Conservation (phyloP, 2,888 invertebrate species). For the Melinaea menophilus region DNA sequence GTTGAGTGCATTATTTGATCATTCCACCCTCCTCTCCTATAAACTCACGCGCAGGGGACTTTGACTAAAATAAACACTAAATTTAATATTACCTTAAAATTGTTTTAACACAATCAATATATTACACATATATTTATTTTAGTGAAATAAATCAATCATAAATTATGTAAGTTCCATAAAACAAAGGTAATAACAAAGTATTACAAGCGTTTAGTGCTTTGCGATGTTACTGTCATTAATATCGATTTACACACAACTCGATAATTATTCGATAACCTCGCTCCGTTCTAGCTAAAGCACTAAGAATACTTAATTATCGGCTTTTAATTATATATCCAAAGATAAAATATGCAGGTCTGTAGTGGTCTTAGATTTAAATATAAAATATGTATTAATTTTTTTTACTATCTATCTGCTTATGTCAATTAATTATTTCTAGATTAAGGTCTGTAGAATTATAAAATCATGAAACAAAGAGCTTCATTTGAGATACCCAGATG, state of each 20-base stretch:
- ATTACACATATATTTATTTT: not conserved
- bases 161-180: not conserved
- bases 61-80: not conserved
- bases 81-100: not conserved
- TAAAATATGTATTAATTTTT: not conserved
- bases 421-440: not conserved
- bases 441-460: not conserved
- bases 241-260: conserved; percentile 17
- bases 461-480: not conserved
- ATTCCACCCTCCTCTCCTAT: conserved; percentile 26
- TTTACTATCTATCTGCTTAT: not conserved
- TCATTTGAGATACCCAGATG: not conserved
- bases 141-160: too few relatives aligned
- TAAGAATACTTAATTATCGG: conserved; percentile 28
- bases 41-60: conserved; percentile 9
- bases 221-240: conserved; percentile 23
- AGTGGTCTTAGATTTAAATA: not conserved
- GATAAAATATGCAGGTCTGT: not conserved
- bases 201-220: conserved; percentile 9
- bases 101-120: not conserved
- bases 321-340: conserved; percentile 2
- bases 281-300: conserved; percentile 20
- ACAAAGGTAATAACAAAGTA: conserved; percentile 11
- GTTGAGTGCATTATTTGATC: conserved; percentile 34
- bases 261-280: conserved; percentile 24